Conservation (phyloP, 2,113 vertebrate species). For the Balaeniceps rex region DNA sequence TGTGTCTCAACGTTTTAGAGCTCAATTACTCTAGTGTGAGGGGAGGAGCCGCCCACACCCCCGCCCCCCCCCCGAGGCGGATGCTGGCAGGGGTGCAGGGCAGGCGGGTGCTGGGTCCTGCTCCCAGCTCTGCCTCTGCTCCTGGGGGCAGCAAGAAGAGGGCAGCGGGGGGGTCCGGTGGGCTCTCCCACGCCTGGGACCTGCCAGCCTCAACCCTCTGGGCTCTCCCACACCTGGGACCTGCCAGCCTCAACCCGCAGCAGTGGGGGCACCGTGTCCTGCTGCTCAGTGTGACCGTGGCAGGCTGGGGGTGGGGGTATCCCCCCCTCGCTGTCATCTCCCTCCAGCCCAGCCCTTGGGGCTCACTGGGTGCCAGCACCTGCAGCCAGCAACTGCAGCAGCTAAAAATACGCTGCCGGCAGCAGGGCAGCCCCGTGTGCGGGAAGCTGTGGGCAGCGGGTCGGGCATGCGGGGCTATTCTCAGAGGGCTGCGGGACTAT, state of each 20-base stretch:
- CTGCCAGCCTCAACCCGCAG: not conserved
- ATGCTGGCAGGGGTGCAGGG: not conserved
- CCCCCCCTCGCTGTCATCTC: not conserved
- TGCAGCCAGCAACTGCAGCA: not conserved
- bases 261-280: fast-evolving
- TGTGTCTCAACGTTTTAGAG: not conserved
- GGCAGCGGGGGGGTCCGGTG: not conserved
- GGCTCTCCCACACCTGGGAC: not conserved
- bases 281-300: not conserved
- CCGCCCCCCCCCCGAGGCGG: not conserved
- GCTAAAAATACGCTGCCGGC: not conserved
- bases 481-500: constrained; percentile 62
- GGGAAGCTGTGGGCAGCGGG: constrained; percentile 42
- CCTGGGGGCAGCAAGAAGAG: not conserved
- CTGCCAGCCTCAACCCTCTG: not conserved
- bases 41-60: not conserved
- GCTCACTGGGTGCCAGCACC: not conserved
- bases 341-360: not conserved
- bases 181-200: not conserved
- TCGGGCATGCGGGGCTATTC: constrained; percentile 49
- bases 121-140: not conserved
- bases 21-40: not conserved
- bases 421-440: constrained; percentile 37
- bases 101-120: fast-evolving
- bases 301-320: not conserved